These are phyloP conservation scores for Rostratula benghalensis DNA, from an alignment of 2,113 vertebrate genomes.

Conservation along the genomic window DNA sequence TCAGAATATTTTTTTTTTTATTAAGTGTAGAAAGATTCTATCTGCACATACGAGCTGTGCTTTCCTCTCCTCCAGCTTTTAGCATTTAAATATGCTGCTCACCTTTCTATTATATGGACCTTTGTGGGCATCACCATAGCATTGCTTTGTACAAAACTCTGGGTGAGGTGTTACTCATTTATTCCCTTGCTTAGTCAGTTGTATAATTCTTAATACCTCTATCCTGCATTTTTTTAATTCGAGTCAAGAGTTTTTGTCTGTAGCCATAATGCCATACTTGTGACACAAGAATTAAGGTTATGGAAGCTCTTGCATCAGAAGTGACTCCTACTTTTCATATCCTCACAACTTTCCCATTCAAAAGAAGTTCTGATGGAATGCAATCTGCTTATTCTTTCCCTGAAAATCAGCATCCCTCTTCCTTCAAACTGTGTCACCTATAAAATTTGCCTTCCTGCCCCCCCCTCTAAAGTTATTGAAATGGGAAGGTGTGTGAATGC, in stretches of 20 bases:
- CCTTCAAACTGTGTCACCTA: neutral
- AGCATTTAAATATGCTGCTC: neutral
- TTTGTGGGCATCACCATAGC: neutral
- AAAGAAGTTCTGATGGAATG: neutral
- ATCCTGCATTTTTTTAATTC: neutral
- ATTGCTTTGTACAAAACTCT: accelerated
- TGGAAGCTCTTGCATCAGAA: neutral
- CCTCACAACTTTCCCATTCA: neutral
- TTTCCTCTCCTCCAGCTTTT: neutral
- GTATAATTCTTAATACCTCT: neutral
- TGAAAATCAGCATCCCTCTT: neutral
- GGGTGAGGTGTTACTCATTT: neutral
- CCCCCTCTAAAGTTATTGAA: accelerated
- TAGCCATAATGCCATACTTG: accelerated
- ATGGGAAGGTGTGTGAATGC: neutral
- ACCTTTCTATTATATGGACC: neutral
- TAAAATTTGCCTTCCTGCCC: accelerated
- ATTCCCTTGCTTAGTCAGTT: neutral
- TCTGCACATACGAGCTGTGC: neutral
- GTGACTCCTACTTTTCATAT: neutral
- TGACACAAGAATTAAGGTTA: neutral
- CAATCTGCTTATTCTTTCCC: neutral
- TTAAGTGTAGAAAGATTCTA: neutral
- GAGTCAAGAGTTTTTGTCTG: neutral
- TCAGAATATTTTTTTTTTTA: too few species aligned